Evolutionary conservation across 2,113 vertebrate species (phyloP), one percentile per base, ranked within the genome.

Genomic region (Lagopus leucura): DNA sequence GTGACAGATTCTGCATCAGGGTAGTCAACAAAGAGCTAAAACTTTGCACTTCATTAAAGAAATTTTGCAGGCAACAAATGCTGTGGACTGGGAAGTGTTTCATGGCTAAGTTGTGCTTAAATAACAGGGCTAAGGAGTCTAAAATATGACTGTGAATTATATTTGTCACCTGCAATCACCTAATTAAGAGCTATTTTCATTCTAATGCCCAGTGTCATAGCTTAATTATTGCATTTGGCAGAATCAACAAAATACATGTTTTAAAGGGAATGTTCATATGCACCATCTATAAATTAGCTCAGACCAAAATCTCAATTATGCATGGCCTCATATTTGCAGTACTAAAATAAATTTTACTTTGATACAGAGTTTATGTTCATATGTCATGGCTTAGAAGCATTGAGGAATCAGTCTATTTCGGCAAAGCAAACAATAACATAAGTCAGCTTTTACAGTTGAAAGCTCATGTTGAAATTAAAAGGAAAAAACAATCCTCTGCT

Each of bases 381-480:
- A 12, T 69, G 69, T 92, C 82, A 25, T 40, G 40, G 69, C 73
- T 58, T 38, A 66, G 70, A 86, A 96, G 84, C 82, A 79, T 3
- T 0, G 64, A 88, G 69, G 42, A 77, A 90, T 69, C 82, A 6
- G 50, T 19, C 20, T 5, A 61, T 48, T 66, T 61, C 48, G 40
- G 79, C 88, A 83, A 57, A 94, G 89, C 52, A 86, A 43, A 88
- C 87, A 60, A 70, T 47, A 92, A 67, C 52, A 20, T 55, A 40
- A 95, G 43, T 82, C 77, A 45, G 85, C 8, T 79, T 70, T 75
- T 61, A 72, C 88, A 92, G 76, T 52, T 92, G 87, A 86, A 87
- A 76, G 34, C 63, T 80, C 67, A 34, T 13, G 32, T 64, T 85
- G 87, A 87, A 94, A 93, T 66, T 55, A 83, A 81, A 90, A 78